These are phyloP conservation scores for Osmerus mordax DNA, from an alignment of 2,113 vertebrate species.

Conservation along the genomic window DNA sequence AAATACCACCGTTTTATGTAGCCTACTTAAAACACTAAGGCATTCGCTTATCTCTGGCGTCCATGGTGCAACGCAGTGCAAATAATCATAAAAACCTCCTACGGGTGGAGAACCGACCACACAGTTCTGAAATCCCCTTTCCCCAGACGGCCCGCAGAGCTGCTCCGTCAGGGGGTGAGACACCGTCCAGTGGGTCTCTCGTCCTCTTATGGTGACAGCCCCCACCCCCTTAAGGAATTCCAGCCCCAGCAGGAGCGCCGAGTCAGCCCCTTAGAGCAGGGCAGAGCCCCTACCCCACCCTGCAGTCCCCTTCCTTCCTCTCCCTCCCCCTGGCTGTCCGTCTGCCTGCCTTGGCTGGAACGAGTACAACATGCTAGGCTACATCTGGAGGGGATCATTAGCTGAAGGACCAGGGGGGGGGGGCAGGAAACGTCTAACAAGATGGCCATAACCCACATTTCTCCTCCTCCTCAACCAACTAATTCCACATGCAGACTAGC, in stretches of 20 bases:
- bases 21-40: no score
- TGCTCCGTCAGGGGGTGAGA: no score
- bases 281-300: conserved; percentile 26
- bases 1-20: no score
- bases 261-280: conserved; percentile 32
- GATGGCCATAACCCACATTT: no score
- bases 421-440: no score
- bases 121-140: not conserved
- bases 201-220: conserved; percentile 41
- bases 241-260: conserved; percentile 24
- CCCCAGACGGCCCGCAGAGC: no score
- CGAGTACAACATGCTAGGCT: no score
- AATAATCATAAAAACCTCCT: not conserved
- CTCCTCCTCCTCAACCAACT: not conserved
- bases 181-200: not conserved
- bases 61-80: no score
- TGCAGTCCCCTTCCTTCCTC: conserved; percentile 20
- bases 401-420: no score
- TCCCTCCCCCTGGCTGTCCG: not conserved
- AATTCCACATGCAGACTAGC: conserved; percentile 18
- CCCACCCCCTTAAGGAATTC: conserved; percentile 29
- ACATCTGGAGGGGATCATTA: no score
- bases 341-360: no score
- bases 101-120: not conserved
- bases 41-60: no score